Evolutionary conservation across 2,113 vertebrate species (phyloP).

Genomic region (Plecotus auritus): DNA sequence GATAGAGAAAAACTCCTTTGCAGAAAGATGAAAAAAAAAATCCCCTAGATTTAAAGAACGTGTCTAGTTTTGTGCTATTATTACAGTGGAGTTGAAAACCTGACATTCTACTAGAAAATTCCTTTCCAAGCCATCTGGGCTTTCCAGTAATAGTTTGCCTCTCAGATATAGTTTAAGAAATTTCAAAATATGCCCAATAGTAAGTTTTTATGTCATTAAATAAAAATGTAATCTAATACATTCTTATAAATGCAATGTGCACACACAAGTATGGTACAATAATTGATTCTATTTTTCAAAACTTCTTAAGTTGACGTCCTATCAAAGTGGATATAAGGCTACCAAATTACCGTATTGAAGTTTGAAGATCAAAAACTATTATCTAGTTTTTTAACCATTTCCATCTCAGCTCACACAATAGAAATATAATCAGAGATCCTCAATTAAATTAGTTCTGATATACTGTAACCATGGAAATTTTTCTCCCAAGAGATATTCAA

Average conservation of each 20-base stretch:
- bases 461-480: neutral
- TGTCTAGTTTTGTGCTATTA: neutral
- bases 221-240: rapidly evolving
- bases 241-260: conserved; percentile 6
- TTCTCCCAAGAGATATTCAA: conserved; percentile 32
- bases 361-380: neutral
- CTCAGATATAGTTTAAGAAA: neutral
- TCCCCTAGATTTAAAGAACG: neutral
- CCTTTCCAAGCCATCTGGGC: neutral
- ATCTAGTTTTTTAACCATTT: neutral
- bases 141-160: neutral
- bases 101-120: neutral
- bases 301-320: neutral
- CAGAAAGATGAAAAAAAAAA: neutral
- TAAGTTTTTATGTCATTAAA: neutral
- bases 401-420: neutral
- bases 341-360: neutral
- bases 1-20: neutral
- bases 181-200: neutral
- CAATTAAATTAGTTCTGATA: neutral
- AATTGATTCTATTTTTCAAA: conserved; percentile 25
- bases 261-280: neutral
- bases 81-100: neutral
- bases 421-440: neutral
- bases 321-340: neutral